Percentiles rank a stretch among this genome's conserved stretches.
phyloP scores from a whole-genome alignment of 2,113 vertebrate species.

The Ibidorhyncha struthersii region DNA sequence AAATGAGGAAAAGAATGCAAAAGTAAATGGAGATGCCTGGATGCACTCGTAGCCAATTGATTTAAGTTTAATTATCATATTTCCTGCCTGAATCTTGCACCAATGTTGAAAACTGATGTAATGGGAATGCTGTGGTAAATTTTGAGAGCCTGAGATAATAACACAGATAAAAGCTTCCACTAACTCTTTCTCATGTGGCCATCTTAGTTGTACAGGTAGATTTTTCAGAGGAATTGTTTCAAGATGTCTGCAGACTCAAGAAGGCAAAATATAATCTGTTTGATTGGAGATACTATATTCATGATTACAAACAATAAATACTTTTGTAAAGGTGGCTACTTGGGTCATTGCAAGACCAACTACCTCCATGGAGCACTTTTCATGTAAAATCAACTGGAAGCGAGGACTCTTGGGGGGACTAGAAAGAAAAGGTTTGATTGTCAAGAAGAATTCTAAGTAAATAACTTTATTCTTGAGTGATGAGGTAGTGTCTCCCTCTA shows the following conservation, averaged over 20 bases:
- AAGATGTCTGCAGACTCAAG: neutral
- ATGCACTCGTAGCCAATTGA: neutral
- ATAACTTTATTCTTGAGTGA: neutral
- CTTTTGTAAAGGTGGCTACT: neutral
- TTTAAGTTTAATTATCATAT: neutral
- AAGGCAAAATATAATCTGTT: neutral
- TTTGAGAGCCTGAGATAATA: neutral
- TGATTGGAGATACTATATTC: neutral
- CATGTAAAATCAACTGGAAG: neutral
- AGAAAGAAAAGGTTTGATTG: neutral
- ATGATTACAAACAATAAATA: neutral
- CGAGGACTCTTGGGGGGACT: neutral
- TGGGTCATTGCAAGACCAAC: neutral
- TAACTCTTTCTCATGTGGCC: neutral
- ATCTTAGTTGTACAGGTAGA: neutral
- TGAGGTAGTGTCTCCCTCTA: neutral
- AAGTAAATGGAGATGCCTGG: neutral
- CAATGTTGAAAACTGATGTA: neutral
- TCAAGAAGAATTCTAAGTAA: neutral
- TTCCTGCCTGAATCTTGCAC: neutral
- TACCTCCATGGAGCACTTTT: neutral
- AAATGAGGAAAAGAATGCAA: neutral
- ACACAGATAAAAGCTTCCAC: neutral
- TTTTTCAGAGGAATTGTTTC: neutral
- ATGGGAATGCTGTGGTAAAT: neutral